A percentile compares a stretch with the other conserved stretches of the same genome.
These are phyloP conservation scores for Calonectris borealis DNA, from an alignment of 2,113 vertebrate species.

Conservation along the genomic window DNA sequence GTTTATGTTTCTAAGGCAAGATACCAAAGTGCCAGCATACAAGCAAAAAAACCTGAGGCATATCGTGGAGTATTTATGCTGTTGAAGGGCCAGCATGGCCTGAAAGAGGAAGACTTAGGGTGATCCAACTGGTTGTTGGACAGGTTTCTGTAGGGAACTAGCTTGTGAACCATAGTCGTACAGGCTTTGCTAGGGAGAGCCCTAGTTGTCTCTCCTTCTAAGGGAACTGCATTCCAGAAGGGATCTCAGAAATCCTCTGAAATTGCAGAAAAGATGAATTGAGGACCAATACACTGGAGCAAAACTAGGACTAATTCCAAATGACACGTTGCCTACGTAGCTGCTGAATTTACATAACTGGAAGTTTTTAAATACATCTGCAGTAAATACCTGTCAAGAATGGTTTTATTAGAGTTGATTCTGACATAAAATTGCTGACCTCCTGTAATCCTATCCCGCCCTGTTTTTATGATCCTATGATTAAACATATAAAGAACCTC, in stretches of 20 bases:
- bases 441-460: neutral
- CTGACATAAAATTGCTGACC: conserved; percentile 4
- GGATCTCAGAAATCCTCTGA: neutral
- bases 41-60: neutral
- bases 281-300: neutral
- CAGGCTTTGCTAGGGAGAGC: neutral
- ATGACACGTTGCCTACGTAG: neutral
- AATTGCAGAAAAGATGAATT: neutral
- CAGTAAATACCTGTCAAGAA: conserved; percentile 12
- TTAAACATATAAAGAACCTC: neutral
- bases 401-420: neutral
- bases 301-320: neutral
- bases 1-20: neutral
- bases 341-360: neutral
- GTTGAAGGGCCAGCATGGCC: neutral
- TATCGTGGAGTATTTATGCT: neutral
- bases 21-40: neutral
- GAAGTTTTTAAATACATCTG: neutral
- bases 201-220: neutral
- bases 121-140: neutral
- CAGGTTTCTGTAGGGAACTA: neutral
- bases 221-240: neutral
- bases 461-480: neutral
- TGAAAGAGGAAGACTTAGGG: neutral
- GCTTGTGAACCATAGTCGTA: neutral